A percentile compares a stretch with the other conserved stretches of the same genome.
Evolutionary conservation across 37 sponge, comb jelly and placozoan genomes (phyloP).

Genomic region (Beroe ovata): DNA sequence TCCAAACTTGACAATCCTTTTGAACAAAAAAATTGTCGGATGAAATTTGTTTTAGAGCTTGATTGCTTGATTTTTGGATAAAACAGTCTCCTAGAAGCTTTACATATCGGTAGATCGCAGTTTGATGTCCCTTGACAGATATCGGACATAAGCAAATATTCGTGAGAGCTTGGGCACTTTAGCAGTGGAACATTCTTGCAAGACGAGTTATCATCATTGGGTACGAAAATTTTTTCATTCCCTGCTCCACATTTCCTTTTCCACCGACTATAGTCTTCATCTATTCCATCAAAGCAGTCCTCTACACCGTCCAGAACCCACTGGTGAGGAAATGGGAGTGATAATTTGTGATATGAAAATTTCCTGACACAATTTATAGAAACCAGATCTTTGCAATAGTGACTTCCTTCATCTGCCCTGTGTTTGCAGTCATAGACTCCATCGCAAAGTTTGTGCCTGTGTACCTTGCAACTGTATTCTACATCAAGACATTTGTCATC

Average conservation of each 20-base stretch:
- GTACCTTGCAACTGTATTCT: background rate
- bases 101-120: background rate
- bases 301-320: background rate
- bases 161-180: background rate
- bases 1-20: no score
- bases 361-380: background rate
- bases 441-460: background rate
- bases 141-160: background rate
- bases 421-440: background rate
- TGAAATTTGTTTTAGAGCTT: background rate
- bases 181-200: background rate
- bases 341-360: background rate
- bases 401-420: background rate
- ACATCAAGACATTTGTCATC: background rate
- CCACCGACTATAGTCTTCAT: background rate
- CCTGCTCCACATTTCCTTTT: background rate
- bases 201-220: background rate
- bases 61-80: no score
- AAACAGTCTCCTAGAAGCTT: background rate
- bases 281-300: background rate
- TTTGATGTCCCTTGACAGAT: background rate
- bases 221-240: background rate
- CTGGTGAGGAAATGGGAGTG: background rate
- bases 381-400: background rate
- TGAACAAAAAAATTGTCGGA: no score